Evolutionary conservation across 2,797 vertebrate genomes (phyloP), one percentile per base, ranked within the genome.

Genomic region (Acanthurus tractus): DNA sequence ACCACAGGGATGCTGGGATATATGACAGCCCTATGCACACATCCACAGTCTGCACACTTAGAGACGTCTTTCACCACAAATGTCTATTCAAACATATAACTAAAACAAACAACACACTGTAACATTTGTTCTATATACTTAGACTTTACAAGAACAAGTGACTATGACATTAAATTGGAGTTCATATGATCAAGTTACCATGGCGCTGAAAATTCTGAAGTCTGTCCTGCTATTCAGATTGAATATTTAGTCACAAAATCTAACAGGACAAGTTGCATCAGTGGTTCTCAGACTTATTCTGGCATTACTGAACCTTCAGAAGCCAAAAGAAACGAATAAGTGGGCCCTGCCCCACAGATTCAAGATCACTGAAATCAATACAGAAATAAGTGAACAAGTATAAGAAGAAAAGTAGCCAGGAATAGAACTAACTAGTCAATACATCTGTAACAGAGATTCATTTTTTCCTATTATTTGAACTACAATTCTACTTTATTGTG

Each of bases 1-100:
- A 83, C 81, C 79, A 81, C 65, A 70, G 71, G 53, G 83, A 80
- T 81, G 85, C 87, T 84, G 87, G 73, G 78, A 79, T 56, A 75
- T 63, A 80, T 70, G 72, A 69, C 52, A 78, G 56, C 58, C 54
- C 46, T 34, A 75, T 74, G 83, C 81, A 81, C 74, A 78, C 76
- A 70, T 59, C 77, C 63, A 70, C 64, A 65, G 62, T 17, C 64
- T 74, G 55, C 2, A 4, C 64, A 62, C 45, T 61, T 63, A 46
- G 40, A 70, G 14, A 18, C 61, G 34, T 69, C 36, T 79, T 46
- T 22, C 22, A 56, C 10, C 18, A 38, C 12, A 44, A 7, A 12
- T 17, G 22, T 53, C 56, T 70, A 29, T 29, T 29, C 25, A 29
- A 29, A 4, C 25, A 29, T 59, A 48, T 70, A 58, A 34, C 42